Evolutionary conservation across 2,888 invertebrate species (phyloP), one percentile per base, ranked within the genome.

Genomic region (Parascotia fuliginaria): DNA sequence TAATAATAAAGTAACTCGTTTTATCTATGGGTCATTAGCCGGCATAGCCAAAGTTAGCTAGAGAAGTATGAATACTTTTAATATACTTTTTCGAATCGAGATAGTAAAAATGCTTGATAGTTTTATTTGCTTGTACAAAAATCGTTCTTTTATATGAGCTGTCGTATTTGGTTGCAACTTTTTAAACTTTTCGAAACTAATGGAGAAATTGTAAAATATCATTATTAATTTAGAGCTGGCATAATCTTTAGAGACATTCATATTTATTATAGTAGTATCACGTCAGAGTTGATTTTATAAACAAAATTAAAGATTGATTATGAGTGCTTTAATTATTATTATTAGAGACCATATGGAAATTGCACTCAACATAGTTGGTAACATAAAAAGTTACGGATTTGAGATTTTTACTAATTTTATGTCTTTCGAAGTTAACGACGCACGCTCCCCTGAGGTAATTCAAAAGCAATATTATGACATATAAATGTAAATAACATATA

Each of bases 381-480:
- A 85, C 74, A 67, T 77, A 84, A 75, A 78, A 78, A 79, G 75
- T 85, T 89, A 89, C 89, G 82, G 81, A 89, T 89, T 89, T 86
- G 88, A 90, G 79, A 84, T 86, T 86, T 87, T 81, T 85, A 87
- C 80, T 87, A 80, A 89, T 84, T 88, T 83, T 79, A 85, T 77
- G 81, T 86, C 75, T 83, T 83, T 83, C 78, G 71, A 85, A 81
- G 77, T 84, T 59, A 79, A 85, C 71, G 82, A 85, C 78, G 89
- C 90, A 90, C 90, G 87, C 89, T 88, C 91, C 91, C 90, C 90
- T 80, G 85, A 87, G 81, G 85, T 88, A 89, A 91, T 82, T 87
- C 83, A 87, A 90, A 92, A 92, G 92, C 92, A 92, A 92, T 92
- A 92, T 83, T 89, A 90, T 83, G 91, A 91, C 89, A 91, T 90